phyloP scores from a whole-genome alignment of 2,113 vertebrate species.

The Anhinga rufa region DNA sequence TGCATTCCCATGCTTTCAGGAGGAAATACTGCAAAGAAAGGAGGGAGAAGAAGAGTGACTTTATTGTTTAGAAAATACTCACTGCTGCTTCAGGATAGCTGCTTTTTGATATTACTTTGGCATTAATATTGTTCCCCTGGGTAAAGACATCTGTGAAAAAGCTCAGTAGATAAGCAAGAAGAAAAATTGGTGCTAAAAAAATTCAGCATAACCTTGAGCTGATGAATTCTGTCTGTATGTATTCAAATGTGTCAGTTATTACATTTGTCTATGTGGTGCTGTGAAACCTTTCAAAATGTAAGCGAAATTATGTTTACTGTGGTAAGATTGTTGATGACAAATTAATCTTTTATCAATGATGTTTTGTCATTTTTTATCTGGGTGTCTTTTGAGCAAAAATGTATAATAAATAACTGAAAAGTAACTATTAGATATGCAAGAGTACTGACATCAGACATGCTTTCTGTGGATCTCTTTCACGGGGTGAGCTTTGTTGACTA shows the following conservation, averaged over 20 bases:
- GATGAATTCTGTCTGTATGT: background rate
- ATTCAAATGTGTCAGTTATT: background rate
- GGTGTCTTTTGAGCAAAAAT: background rate
- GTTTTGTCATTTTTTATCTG: background rate
- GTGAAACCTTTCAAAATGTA: background rate
- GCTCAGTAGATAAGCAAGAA: background rate
- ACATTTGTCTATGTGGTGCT: background rate
- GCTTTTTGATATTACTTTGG: background rate
- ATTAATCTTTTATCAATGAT: background rate
- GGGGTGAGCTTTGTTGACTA: background rate
- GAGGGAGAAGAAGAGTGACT: background rate
- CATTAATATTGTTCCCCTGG: background rate
- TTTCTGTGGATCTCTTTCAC: background rate
- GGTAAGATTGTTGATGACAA: background rate
- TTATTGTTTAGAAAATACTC: background rate
- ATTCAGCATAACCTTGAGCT: background rate
- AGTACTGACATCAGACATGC: background rate
- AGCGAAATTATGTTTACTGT: background rate
- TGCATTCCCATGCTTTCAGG: background rate
- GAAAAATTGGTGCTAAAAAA: background rate
- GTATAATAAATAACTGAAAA: background rate
- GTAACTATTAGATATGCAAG: background rate
- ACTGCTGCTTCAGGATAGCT: background rate
- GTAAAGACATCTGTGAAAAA: background rate
- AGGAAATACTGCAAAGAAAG: constrained; percentile 23